phyloP scores from a whole-genome alignment of 2,797 vertebrate genomes.

The Chelonia mydas region DNA sequence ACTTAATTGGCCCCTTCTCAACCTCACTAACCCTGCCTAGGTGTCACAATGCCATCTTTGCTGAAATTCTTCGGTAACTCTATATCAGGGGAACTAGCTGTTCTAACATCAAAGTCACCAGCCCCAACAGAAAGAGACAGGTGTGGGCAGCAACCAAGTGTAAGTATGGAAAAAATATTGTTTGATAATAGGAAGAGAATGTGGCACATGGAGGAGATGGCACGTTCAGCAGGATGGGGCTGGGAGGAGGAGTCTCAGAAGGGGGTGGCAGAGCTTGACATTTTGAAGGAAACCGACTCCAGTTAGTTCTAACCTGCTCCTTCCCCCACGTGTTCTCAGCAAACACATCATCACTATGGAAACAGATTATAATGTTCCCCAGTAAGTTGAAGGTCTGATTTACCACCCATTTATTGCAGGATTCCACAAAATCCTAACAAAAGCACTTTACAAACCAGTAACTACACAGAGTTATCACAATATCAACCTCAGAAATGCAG shows the following conservation, averaged over 20 bases:
- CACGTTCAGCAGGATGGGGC: background rate
- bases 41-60: background rate
- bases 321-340: too few species aligned
- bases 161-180: background rate
- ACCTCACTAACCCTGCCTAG: background rate
- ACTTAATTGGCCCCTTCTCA: background rate
- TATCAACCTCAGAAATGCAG: background rate
- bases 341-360: background rate
- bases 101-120: rapidly evolving
- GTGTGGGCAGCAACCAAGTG: background rate
- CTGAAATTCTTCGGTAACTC: background rate
- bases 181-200: background rate
- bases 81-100: background rate
- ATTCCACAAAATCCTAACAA: background rate
- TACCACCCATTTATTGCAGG: background rate
- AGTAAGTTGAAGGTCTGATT: rapidly evolving
- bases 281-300: background rate
- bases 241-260: background rate
- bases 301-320: rapidly evolving
- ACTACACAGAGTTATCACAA: background rate
- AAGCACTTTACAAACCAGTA: background rate
- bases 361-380: background rate
- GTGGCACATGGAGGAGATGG: rapidly evolving
- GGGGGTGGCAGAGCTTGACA: rapidly evolving
- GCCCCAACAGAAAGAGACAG: too few species aligned